Evolutionary conservation across 1,140 invertebrate genomes (phyloP), one percentile per base, ranked within the genome.

Genomic region (Dysdera silvatica): DNA sequence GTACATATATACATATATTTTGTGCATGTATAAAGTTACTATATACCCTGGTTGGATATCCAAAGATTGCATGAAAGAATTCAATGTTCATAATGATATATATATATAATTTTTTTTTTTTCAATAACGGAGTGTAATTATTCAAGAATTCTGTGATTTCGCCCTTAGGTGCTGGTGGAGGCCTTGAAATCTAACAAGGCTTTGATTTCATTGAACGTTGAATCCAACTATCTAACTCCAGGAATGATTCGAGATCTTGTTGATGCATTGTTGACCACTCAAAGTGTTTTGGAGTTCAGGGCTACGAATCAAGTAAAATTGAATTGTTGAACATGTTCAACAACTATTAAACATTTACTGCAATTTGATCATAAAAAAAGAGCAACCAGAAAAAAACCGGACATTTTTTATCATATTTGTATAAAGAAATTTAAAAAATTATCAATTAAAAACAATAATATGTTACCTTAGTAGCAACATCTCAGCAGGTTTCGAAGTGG

Each of bases 141-240:
- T 49, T 49, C 48, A 20, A 49, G 10, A 12, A 12, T 28, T 49
- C n/a, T n/a, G n/a, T 26, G 10, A 62, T 69, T n/a, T n/a, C n/a
- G n/a, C n/a, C n/a, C 72, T 51, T 80, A 86, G 73, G 82, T 84
- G 75, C 78, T 97, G 71, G 87, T 88, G 58, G 88, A 90, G 72
- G 87, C 89, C 33, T 79, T 98, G 56, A 83, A 88, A 74, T 85
- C 85, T 67, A 97, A 96, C 81, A 85, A 84, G 73, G 85, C 88
- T 53, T 79, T 98, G 67, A 84, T 87, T 75, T 88, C 90, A 70
- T 80, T 98, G 71, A 97, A 95, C 77, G 85, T 98, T 67, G 94
- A 98, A 83, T 95, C 93, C 53, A 98, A 98, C 82, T 94, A 92
- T 76, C 86, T 98, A 74, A 78, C 89, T 87, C 71, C 80, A 80